These are phyloP conservation scores for Lepus timidus DNA, from an alignment of 2,113 vertebrate genomes.

Conservation along the genomic window DNA sequence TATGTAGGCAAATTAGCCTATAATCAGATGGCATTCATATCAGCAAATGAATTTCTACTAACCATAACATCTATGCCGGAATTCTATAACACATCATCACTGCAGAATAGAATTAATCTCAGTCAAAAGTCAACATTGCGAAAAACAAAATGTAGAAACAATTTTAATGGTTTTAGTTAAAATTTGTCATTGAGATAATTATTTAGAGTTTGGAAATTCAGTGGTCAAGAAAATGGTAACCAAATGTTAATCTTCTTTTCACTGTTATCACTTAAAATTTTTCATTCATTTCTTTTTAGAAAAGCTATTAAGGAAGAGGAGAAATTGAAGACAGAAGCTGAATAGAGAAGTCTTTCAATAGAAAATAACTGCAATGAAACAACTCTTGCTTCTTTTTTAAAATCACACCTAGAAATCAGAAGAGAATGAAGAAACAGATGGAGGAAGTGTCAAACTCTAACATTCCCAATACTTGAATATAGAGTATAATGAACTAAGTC, in stretches of 20 bases:
- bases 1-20: constrained; percentile 37
- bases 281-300: neutral
- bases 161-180: neutral
- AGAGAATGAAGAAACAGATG: neutral
- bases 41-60: constrained; percentile 47
- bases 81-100: neutral
- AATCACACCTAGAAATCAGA: constrained; percentile 8
- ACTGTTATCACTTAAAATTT: neutral
- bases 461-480: neutral
- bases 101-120: constrained; percentile 27
- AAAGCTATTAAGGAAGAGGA: constrained; percentile 22
- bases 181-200: neutral
- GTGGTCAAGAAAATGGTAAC: constrained; percentile 24
- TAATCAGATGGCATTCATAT: constrained; percentile 1
- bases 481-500: neutral
- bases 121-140: neutral
- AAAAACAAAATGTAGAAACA: neutral
- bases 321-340: constrained; percentile 45
- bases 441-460: neutral
- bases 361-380: neutral
- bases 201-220: constrained; percentile 44
- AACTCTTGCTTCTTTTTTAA: neutral
- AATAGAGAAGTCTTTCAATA: neutral
- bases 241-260: neutral
- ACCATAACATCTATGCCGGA: neutral